These are phyloP conservation scores for Tragelaphus strepsiceros DNA, from an alignment of 2,113 vertebrate species.

Conservation along the genomic window DNA sequence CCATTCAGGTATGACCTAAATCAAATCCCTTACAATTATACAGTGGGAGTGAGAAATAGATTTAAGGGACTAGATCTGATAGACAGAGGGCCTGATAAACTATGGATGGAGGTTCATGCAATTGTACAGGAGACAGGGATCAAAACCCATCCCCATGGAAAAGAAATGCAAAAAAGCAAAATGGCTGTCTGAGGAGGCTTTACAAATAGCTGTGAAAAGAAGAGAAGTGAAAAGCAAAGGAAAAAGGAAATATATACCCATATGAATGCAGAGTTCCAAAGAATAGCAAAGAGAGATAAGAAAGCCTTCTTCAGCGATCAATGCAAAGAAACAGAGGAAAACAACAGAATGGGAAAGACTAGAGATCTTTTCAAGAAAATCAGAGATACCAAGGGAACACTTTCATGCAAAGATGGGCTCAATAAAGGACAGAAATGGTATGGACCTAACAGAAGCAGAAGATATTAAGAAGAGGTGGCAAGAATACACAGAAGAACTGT, in stretches of 20 bases:
- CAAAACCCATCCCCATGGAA: not conserved
- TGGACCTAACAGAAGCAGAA: not conserved
- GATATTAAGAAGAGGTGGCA: not conserved
- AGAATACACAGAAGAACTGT: not conserved
- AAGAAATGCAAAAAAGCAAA: not conserved
- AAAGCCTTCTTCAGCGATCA: not conserved
- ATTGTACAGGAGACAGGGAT: not conserved
- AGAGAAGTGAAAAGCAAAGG: not conserved
- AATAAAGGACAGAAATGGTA: not conserved
- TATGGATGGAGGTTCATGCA: accelerated
- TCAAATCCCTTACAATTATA: not conserved
- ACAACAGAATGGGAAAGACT: not conserved
- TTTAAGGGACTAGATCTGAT: not conserved
- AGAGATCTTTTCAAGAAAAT: not conserved
- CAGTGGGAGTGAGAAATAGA: not conserved
- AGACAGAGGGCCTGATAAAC: not conserved
- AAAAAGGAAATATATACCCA: not conserved
- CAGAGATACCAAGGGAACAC: not conserved
- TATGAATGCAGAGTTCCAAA: not conserved
- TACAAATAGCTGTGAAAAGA: not conserved
- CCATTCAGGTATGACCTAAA: not conserved
- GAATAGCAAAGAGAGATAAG: not conserved
- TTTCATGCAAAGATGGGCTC: not conserved
- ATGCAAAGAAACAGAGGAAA: not conserved
- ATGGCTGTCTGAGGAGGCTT: not conserved